Evolutionary conservation across 2,888 invertebrate species (phyloP).

Genomic region (Acronicta psi): DNA sequence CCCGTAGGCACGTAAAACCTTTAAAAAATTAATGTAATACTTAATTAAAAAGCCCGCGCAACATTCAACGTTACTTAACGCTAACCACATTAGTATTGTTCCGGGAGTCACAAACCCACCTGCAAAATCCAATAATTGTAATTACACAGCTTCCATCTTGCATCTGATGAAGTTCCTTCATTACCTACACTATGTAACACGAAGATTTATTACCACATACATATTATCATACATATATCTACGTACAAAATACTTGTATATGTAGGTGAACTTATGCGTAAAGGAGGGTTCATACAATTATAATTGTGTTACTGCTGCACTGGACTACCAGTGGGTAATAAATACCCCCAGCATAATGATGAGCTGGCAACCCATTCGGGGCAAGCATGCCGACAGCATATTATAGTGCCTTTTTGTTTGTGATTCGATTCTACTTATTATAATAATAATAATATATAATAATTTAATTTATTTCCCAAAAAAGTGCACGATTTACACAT

Average conservation of each 20-base stretch:
- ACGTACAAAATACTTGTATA: neutral
- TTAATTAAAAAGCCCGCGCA: too few relatives aligned
- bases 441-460: too few relatives aligned
- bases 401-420: too few relatives aligned
- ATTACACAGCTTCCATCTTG: constrained; percentile 45
- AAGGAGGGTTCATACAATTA: constrained; percentile 20
- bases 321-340: too few relatives aligned
- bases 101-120: constrained; percentile 7
- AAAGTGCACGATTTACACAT: too few relatives aligned
- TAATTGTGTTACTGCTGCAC: neutral
- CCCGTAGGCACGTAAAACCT: too few relatives aligned
- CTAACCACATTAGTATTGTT: constrained; percentile 3
- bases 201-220: constrained; percentile 49
- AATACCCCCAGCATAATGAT: too few relatives aligned
- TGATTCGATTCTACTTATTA: too few relatives aligned
- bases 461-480: too few relatives aligned
- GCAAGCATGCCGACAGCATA: too few relatives aligned
- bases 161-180: constrained; percentile 53
- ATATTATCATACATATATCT: neutral
- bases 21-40: too few relatives aligned
- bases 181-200: constrained; percentile 41
- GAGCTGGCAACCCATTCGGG: too few relatives aligned
- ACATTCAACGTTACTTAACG: neutral
- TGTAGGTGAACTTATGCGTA: constrained; percentile 1
- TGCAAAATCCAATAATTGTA: constrained; percentile 45